phyloP scores from a whole-genome alignment of 2,888 invertebrate species.

The Lordiphosa andalusiaca region DNA sequence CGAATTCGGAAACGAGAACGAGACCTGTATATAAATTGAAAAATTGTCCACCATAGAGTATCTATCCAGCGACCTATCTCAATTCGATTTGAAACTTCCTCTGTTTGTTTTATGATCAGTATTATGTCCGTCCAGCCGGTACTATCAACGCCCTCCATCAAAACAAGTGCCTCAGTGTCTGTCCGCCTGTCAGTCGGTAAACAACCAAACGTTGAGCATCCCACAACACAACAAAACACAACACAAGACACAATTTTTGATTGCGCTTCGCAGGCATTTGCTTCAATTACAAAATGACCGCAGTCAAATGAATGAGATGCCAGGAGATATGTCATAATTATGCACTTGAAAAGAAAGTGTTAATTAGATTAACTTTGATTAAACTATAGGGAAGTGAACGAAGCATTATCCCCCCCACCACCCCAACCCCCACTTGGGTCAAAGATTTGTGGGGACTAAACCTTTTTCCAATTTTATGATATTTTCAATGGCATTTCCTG shows the following conservation, averaged over 20 bases:
- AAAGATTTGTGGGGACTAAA: conserved; percentile 37
- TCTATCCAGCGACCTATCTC: neutral
- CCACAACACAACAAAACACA: neutral
- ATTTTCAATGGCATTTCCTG: conserved; percentile 2
- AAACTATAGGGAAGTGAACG: conserved; percentile 47
- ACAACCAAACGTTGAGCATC: conserved; percentile 7
- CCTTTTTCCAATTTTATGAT: conserved; percentile 1
- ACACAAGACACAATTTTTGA: conserved; percentile 36
- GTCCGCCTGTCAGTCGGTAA: conserved; percentile 15
- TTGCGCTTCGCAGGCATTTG: conserved; percentile 37
- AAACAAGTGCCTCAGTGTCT: conserved; percentile 55
- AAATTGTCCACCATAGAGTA: too few species aligned
- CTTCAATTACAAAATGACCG: conserved; percentile 60
- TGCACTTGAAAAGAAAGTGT: conserved; percentile 53
- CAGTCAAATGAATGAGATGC: conserved; percentile 28
- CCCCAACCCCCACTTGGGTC: neutral
- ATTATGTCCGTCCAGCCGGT: conserved; percentile 5
- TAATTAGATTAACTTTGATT: conserved; percentile 66
- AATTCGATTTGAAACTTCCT: neutral
- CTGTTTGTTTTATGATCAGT: conserved; percentile 2
- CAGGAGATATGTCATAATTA: conserved; percentile 53
- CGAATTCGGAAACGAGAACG: too few species aligned
- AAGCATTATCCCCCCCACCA: neutral
- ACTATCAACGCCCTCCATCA: conserved; percentile 53
- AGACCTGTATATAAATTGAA: too few species aligned